Evolutionary conservation across 2,113 vertebrate species (phyloP).

Genomic region (Stigmatopora argus): DNA sequence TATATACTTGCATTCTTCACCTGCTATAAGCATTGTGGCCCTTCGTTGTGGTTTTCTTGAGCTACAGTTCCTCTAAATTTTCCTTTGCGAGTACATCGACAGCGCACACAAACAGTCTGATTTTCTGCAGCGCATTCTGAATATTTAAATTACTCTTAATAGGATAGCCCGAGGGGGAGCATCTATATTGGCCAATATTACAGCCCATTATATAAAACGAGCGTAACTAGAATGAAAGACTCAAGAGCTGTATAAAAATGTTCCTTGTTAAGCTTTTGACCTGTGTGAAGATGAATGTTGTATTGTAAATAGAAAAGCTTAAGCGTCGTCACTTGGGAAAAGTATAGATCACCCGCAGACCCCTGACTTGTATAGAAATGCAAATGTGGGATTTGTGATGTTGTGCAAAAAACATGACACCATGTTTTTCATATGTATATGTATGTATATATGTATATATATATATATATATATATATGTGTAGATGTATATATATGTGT

Average conservation of each 20-base stretch:
- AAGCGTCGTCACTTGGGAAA: constrained; percentile 32
- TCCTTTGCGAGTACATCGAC: constrained; percentile 19
- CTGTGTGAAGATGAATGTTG: constrained; percentile 26
- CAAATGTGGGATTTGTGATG: constrained; percentile 7
- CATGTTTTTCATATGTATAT: no score
- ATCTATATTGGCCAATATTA: constrained; percentile 44
- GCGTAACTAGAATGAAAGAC: constrained; percentile 34
- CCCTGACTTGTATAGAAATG: constrained; percentile 13
- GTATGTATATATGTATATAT: no score
- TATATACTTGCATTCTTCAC: constrained; percentile 17
- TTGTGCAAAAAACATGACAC: background rate
- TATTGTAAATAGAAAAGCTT: constrained; percentile 31
- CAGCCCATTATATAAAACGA: constrained; percentile 37
- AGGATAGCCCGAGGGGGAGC: constrained; percentile 27
- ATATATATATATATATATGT: no score
- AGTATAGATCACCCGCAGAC: background rate
- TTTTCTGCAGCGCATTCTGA: constrained; percentile 32
- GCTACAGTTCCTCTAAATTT: constrained; percentile 38
- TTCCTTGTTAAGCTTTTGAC: constrained; percentile 37
- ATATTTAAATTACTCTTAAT: constrained; percentile 36
- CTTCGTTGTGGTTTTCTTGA: constrained; percentile 51
- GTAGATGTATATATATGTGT: no score
- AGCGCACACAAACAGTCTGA: constrained; percentile 24
- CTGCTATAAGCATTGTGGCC: constrained; percentile 21
- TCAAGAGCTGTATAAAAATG: constrained; percentile 41